Base-by-base conservation (phyloP, 2,888 invertebrate genomes). In the Ochlodes sylvanus region DNA sequence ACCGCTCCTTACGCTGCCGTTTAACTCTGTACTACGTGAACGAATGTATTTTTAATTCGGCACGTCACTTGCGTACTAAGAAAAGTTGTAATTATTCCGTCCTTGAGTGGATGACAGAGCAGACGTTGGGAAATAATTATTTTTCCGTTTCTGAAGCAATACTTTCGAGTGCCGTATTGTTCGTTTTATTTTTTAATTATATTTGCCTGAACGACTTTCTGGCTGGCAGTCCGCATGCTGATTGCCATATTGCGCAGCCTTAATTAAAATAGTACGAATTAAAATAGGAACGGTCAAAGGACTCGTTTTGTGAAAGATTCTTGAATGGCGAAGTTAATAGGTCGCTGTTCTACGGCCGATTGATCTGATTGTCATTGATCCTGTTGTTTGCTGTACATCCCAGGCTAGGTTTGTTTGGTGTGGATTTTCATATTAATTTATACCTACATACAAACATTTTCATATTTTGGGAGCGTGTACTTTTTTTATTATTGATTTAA, bases 1-100 rank as follows among this genome's bases (percentile, higher is more conserved):
- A 72, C 74, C 52, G 27, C 57, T 41, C 50, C 69, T 75, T 69
- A 38, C 34, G 14, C 32, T 73, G 75, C 75, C 84, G 78, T 85
- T 84, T 84, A 81, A 83, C 84, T 84, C 81, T 79, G 79, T 80
- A 75, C 77, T 73, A 73, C 70, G 75, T 80, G 80, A 77, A 78
- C 75, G 69, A 69, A 75, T 86, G 77, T 77, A 85, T 87, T 83
- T 87, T 85, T 83, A 83, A 88, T 82, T 79, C 74, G 69, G 66
- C 69, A 61, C 58, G 57, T 64, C 62, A 70, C 68, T 68, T 74
- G 66, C 52, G 63, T 68, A 67, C 66, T 67, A 72, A 74, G 69
- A 69, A 68, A 73, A 68, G 63, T 74, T 74, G 64, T 73, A 76
- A 75, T 74, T 72, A 71, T 71, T 68, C 72, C 72, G 63, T 66